phyloP scores from a whole-genome alignment of 2,113 vertebrate species.

The Turdus rufiventris region DNA sequence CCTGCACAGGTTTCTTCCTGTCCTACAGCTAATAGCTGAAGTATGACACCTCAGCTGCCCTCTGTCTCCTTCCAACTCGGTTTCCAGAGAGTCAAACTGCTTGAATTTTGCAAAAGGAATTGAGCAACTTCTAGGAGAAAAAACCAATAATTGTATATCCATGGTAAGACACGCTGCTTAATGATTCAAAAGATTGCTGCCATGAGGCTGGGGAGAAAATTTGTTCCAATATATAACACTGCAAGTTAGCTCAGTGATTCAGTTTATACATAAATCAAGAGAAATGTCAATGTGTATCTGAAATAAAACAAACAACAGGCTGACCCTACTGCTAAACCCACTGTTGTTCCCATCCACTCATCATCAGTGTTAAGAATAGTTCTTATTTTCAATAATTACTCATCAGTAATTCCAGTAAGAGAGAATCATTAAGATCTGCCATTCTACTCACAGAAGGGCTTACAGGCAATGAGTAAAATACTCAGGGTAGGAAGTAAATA shows the following conservation, averaged over 20 bases:
- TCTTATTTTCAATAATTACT: background rate
- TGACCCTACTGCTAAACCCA: background rate
- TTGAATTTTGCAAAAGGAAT: background rate
- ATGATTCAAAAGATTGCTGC: constrained; percentile 2
- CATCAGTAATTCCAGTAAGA: background rate
- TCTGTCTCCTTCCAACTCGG: background rate
- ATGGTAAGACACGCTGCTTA: background rate
- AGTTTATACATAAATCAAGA: background rate
- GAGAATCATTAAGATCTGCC: background rate
- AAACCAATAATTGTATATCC: background rate
- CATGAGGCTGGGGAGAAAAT: background rate
- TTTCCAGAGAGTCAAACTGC: background rate
- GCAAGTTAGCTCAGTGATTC: background rate
- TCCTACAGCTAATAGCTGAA: background rate
- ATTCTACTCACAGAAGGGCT: background rate
- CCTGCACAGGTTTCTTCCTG: background rate
- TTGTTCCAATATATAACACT: background rate
- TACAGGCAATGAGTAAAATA: background rate
- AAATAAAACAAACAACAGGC: background rate
- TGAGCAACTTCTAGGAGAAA: background rate
- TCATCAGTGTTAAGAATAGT: background rate
- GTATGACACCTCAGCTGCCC: background rate
- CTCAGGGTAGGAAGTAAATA: background rate
- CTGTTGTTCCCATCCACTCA: background rate
- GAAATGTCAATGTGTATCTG: background rate